Evolutionary conservation across 2,113 vertebrate species (phyloP), one percentile per base, ranked within the genome.

Genomic region (Barnardius zonarius): DNA sequence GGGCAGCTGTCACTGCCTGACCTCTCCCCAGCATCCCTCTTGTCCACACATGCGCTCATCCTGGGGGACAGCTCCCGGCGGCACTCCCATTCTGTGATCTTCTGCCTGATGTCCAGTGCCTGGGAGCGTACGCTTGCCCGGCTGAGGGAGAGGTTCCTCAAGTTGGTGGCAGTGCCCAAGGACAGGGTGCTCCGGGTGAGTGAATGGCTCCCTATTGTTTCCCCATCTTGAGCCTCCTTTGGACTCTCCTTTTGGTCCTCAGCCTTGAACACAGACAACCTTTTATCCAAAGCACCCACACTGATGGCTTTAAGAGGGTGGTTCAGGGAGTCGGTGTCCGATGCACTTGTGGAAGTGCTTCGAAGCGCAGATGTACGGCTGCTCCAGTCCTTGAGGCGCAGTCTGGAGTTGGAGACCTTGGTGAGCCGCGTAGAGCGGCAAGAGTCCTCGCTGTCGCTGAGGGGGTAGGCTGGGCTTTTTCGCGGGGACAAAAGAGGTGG

Each of bases 41-140:
- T 99, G 95, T 99, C 99, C 92, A 98, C 88, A 55, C 98, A 99
- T 33, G 97, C n/a, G 69, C 98, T 99, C 97, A 98, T 98, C 96
- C 98, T 99, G 98, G 99, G 98, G 30, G 98, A 97, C 51, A 95
- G 75, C 88, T 98, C 98, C 86, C 97, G 98, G 83, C 98, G 98
- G 97, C 98, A 99, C 95, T 99, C 99, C 99, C 99, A 99, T 99
- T 99, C 98, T 86, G 99, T 99, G 96, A 99, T 99, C 97, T 99
- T 99, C 97, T 99, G 99, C 95, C 98, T 98, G 97, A 99, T 99
- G 86, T 98, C 98, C 85, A 98, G 93, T 0, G 97, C 98, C 82
- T 98, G 98, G 23, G 98, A 97, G 88, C 98, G 98, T n/a, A 98
- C 66, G 1, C 98, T 97, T 5, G 97, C 86, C 69, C 97, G 97